Conservation (phyloP, 2,888 invertebrate genomes). For the Epirrhoe alternata region DNA sequence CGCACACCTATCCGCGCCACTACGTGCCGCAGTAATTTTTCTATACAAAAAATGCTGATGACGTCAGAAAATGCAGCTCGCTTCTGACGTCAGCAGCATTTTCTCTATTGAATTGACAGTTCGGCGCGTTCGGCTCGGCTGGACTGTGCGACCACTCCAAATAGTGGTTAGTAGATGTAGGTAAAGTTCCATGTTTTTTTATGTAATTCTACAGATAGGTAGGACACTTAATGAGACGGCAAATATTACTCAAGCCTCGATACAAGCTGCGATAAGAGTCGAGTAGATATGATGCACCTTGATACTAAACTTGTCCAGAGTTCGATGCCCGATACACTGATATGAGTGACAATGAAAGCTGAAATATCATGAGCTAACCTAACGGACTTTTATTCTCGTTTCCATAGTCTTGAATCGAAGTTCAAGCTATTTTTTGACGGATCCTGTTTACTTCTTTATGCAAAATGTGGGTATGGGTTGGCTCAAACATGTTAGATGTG, state of each 20-base stretch:
- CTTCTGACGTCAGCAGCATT: too few relatives aligned
- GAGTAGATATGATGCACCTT: constrained; percentile 62
- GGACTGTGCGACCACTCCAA: too few relatives aligned
- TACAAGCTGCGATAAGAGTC: constrained; percentile 33
- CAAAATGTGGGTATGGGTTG: too few relatives aligned
- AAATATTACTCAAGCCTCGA: constrained; percentile 40
- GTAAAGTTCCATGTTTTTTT: neutral
- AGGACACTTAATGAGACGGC: constrained; percentile 26
- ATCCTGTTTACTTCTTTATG: too few relatives aligned
- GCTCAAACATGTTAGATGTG: too few relatives aligned
- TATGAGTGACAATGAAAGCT: constrained; percentile 72
- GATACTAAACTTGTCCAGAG: constrained; percentile 78
- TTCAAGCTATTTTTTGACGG: neutral
- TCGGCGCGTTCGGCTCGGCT: too few relatives aligned
- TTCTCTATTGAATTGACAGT: too few relatives aligned
- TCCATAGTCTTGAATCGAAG: neutral
- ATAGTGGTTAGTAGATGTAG: too few relatives aligned
- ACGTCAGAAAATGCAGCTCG: too few relatives aligned
- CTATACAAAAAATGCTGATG: too few relatives aligned
- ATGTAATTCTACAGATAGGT: neutral
- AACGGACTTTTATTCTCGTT: constrained; percentile 15
- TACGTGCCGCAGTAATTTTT: too few relatives aligned
- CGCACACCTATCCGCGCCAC: too few relatives aligned
- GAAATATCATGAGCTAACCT: neutral
- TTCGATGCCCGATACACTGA: constrained; percentile 72